Base-by-base conservation (phyloP, 1,140 invertebrate species). In the Dendroctonus valens region DNA sequence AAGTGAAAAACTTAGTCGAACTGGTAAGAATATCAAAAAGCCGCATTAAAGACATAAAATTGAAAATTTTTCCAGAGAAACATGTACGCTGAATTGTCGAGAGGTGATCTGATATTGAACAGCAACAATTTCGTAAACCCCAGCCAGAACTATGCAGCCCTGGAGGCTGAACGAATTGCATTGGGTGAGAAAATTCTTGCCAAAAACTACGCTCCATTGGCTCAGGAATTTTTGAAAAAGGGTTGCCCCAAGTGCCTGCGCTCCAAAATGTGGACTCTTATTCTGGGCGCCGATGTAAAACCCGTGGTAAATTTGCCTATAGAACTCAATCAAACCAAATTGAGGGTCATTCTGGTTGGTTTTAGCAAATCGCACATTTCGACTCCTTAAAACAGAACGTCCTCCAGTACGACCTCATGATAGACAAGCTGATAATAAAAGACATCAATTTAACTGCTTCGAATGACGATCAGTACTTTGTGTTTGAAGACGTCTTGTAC, bases 381-480 rank as follows among this genome's bases (percentile, higher is more conserved):
- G 86, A 92, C 64, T 86, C 89, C 73, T 78, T 98, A 49, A 95
- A 94, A 74, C 84, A 83, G 61, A 85, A 86, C 75, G 93, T 97
- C 0, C 77, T 96, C 39, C 89, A 94, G 69, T 92, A 94, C 75
- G 95, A 97, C 74, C 85, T 97, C 2, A 89, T 97, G 79, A 89
- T 96, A 5, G 95, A 97, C 77, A 96, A 94, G 78, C 81, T 98
- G 5, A 91, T 97, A 71, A 93, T 96, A 67, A 97, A 97, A 83
- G 96, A 98, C 80, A 92, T 98, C 5, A 94, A 96, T 78, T 78
- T 97, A 44, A 98, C 95, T 8, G 94, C 95, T 0, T 94, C 93
- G 5, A 98, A 98, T 78, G 96, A 98, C 77, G 95, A 98, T 77
- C 94, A 97, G 75, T 97, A 98, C 78, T 98, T 98, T 81, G 94